phyloP scores from a whole-genome alignment of 2,113 vertebrate species.

The Spilogale gracilis region DNA sequence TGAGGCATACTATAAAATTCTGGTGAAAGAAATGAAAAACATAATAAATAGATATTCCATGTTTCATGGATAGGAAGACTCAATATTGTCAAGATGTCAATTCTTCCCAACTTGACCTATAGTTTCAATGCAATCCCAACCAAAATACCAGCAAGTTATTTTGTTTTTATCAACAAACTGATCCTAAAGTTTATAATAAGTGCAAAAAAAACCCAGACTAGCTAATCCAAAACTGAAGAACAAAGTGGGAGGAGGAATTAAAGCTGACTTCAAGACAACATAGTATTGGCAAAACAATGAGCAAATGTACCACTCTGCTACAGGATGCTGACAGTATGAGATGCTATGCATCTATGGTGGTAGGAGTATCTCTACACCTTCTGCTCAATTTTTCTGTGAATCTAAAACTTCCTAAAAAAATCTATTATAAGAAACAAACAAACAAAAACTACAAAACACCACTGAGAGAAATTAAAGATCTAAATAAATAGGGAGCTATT shows the following conservation, averaged over 20 bases:
- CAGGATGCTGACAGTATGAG: neutral
- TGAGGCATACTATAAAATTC: neutral
- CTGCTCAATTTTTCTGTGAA: neutral
- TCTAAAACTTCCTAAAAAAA: neutral
- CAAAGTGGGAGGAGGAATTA: neutral
- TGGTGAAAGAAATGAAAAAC: neutral
- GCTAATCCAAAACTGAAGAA: neutral
- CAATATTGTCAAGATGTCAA: neutral
- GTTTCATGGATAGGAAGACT: neutral
- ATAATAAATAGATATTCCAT: constrained; percentile 10
- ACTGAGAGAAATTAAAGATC: neutral
- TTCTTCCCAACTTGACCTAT: neutral
- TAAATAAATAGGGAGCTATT: neutral
- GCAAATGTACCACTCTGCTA: neutral
- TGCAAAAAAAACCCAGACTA: neutral
- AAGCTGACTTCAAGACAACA: neutral
- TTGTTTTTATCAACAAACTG: neutral
- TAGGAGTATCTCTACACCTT: neutral
- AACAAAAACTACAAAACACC: neutral
- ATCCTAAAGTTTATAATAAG: neutral
- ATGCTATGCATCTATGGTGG: neutral
- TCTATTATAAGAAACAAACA: neutral
- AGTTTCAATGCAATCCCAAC: neutral
- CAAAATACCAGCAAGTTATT: neutral
- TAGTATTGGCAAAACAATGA: neutral